Percentiles rank a stretch among this genome's conserved stretches.
phyloP scores from a whole-genome alignment of 2,888 invertebrate genomes.

The Sarcophaga subvicina region DNA sequence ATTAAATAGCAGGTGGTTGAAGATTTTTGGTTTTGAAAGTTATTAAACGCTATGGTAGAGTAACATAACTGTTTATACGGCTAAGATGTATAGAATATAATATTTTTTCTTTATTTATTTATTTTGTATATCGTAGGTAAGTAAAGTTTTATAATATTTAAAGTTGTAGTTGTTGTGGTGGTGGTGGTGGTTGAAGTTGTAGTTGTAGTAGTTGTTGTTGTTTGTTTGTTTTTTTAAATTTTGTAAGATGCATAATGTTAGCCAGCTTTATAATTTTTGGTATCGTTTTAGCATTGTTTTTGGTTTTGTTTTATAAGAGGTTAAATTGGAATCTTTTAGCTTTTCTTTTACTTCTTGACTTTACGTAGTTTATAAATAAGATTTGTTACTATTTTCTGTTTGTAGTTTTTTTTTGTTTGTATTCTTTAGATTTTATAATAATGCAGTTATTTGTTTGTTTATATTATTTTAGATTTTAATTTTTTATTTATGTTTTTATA shows the following conservation, averaged over 20 bases:
- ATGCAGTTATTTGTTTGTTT: conserved; percentile 40
- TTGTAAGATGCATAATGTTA: conserved; percentile 64
- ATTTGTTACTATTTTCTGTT: conserved; percentile 46
- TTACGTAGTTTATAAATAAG: conserved; percentile 46
- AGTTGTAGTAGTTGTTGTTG: conserved; percentile 52
- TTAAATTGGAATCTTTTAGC: conserved; percentile 29
- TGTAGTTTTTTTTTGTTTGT: conserved; percentile 5
- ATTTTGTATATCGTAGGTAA: conserved; percentile 26
- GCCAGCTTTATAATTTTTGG: conserved; percentile 60
- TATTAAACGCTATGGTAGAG: conserved; percentile 12
- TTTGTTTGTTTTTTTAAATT: background rate
- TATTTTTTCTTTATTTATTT: background rate
- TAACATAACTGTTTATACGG: conserved; percentile 43
- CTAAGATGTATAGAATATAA: conserved; percentile 8
- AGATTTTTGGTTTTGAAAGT: conserved; percentile 1
- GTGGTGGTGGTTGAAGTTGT: conserved; percentile 40
- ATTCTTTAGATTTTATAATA: conserved; percentile 27
- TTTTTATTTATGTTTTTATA: conserved; percentile 6
- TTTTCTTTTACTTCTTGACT: background rate
- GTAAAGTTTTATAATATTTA: conserved; percentile 12
- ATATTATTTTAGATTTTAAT: conserved; percentile 10
- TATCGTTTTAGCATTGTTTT: conserved; percentile 37
- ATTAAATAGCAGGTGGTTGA: conserved; percentile 28
- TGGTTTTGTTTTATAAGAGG: conserved; percentile 49
- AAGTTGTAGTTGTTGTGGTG: conserved; percentile 24